Percentiles rank a stretch among this genome's conserved stretches.
These are phyloP conservation scores for Protosalanx chinensis DNA, from an alignment of 2,797 vertebrate species.

Conservation along the genomic window DNA sequence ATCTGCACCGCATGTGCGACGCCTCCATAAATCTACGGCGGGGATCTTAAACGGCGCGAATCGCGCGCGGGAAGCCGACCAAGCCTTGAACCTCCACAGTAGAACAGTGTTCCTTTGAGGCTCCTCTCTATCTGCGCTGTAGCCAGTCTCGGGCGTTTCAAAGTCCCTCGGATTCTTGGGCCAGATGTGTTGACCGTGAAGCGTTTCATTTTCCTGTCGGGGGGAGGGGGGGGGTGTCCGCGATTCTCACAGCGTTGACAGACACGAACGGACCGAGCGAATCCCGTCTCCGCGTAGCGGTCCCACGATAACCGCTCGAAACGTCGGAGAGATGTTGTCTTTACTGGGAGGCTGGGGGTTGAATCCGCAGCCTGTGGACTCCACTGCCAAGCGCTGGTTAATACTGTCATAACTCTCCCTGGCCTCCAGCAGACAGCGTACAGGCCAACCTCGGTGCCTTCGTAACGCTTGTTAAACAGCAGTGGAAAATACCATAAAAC, in stretches of 20 bases:
- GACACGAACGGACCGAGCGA: neutral
- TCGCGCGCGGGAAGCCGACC: slow-evolving; percentile 31
- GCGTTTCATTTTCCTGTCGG: neutral
- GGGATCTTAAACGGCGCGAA: slow-evolving; percentile 41
- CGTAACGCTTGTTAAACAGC: slow-evolving; percentile 34
- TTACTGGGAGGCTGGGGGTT: neutral
- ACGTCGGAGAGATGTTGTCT: neutral
- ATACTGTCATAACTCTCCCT: slow-evolving; percentile 18
- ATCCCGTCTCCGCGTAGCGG: neutral
- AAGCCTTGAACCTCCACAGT: slow-evolving; percentile 20
- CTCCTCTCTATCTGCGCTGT: neutral
- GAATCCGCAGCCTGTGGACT: neutral
- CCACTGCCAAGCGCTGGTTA: slow-evolving; percentile 9
- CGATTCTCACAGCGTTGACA: neutral
- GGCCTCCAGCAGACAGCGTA: slow-evolving; percentile 11
- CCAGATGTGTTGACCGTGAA: neutral
- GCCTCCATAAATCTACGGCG: slow-evolving; percentile 44
- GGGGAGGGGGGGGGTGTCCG: neutral
- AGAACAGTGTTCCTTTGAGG: neutral
- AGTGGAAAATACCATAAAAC: slow-evolving; percentile 42
- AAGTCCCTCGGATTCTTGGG: no score
- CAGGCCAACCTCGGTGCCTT: slow-evolving; percentile 23
- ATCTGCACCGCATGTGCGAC: slow-evolving; percentile 64
- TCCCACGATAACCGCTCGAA: neutral
- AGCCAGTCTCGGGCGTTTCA: neutral